These are phyloP conservation scores for Etheostoma perlongum DNA, from an alignment of 2,797 vertebrate genomes.

Conservation along the genomic window DNA sequence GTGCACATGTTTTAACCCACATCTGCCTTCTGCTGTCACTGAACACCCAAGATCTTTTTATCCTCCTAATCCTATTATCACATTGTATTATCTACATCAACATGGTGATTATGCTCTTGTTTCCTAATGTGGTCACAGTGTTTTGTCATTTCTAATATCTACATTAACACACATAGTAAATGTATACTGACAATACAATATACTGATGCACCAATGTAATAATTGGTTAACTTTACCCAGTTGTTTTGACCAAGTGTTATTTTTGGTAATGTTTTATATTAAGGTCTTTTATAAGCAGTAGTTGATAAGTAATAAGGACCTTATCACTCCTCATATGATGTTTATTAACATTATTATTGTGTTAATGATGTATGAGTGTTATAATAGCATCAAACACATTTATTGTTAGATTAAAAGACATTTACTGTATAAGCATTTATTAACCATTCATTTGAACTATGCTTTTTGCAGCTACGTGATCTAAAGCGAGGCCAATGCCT, in stretches of 20 bases:
- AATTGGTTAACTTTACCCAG: background rate
- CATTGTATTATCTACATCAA: slow-evolving; percentile 47
- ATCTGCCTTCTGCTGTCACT: slow-evolving; percentile 41
- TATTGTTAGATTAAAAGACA: no score
- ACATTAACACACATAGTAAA: slow-evolving; percentile 8
- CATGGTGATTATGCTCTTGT: slow-evolving; percentile 45
- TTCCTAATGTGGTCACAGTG: background rate
- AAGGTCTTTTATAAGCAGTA: no score
- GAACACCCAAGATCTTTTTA: slow-evolving; percentile 53
- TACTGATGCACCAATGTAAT: background rate
- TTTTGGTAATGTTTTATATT: background rate
- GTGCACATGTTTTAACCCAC: slow-evolving; percentile 42
- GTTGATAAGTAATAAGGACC: no score
- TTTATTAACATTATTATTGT: no score
- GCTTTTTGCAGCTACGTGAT: no score
- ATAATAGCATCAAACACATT: no score
- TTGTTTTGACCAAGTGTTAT: background rate
- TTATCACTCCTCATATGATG: no score
- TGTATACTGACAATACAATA: background rate
- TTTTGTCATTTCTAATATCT: slow-evolving; percentile 25
- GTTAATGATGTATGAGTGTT: no score
- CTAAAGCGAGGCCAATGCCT: no score
- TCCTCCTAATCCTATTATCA: slow-evolving; percentile 60
- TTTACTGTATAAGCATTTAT: no score
- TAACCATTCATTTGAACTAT: no score